Evolutionary conservation across 2,113 vertebrate genomes (phyloP).

Genomic region (Tychaedon coryphoeus): DNA sequence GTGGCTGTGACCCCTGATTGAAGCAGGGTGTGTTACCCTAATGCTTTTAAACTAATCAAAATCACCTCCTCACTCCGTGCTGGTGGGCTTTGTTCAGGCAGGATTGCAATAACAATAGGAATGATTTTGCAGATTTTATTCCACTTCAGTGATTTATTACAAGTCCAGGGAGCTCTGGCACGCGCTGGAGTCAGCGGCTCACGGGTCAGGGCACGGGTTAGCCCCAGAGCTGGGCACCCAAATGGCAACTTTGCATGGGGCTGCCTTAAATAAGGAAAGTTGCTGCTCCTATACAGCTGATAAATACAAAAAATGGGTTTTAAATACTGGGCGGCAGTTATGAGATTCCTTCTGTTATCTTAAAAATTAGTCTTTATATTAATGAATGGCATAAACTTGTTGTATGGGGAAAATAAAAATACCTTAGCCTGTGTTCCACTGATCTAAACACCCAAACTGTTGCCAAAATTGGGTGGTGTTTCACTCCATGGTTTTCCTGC

Average conservation of each 20-base stretch:
- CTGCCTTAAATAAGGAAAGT: neutral
- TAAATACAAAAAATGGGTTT: neutral
- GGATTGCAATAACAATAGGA: neutral
- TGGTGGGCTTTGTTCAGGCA: neutral
- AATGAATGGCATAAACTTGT: neutral
- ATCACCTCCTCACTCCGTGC: neutral
- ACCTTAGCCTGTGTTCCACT: neutral
- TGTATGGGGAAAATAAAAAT: neutral
- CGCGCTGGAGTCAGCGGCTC: neutral
- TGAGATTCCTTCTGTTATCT: neutral
- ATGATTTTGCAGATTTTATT: slow-evolving; percentile 33
- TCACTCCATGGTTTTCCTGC: neutral
- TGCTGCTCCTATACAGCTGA: neutral
- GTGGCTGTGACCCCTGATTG: neutral
- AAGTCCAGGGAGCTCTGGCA: neutral
- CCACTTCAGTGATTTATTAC: neutral
- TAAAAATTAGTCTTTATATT: neutral
- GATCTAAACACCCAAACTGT: neutral
- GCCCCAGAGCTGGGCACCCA: neutral
- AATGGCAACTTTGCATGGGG: neutral
- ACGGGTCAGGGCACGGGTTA: neutral
- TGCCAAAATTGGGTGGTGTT: neutral
- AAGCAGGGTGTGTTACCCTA: neutral
- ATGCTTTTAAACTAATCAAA: slow-evolving; percentile 4
- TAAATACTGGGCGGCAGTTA: neutral